Percentiles rank a stretch among this genome's conserved stretches.
phyloP scores from a whole-genome alignment of 2,888 invertebrate genomes.

The Sepiola atlantica region DNA sequence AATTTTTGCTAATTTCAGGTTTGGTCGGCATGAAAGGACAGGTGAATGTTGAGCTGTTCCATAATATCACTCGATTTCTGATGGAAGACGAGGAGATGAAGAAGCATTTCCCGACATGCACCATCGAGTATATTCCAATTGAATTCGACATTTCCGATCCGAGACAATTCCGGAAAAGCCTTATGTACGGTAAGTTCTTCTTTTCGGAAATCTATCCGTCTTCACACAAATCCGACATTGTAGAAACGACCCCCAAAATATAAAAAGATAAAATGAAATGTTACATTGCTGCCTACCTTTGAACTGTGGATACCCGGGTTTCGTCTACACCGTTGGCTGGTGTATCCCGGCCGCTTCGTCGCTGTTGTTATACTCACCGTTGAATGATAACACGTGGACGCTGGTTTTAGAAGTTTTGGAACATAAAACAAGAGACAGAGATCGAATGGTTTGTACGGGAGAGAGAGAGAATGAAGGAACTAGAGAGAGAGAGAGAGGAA shows the following conservation, averaged over 20 bases:
- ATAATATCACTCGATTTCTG: slow-evolving; percentile 57
- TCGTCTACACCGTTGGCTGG: too few species aligned
- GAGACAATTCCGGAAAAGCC: slow-evolving; percentile 59
- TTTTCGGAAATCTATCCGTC: not conserved
- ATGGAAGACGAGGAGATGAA: slow-evolving; percentile 50
- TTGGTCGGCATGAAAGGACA: slow-evolving; percentile 60
- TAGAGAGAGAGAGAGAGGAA: too few species aligned
- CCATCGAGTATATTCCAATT: slow-evolving; percentile 58
- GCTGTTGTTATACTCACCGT: too few species aligned
- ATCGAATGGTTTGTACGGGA: too few species aligned
- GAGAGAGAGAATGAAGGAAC: too few species aligned
- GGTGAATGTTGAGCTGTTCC: slow-evolving; percentile 57
- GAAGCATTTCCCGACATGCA: slow-evolving; percentile 52
- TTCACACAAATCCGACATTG: not conserved
- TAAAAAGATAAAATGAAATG: too few species aligned
- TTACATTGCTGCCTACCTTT: too few species aligned
- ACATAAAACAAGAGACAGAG: too few species aligned
- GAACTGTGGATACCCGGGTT: too few species aligned
- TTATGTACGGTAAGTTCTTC: slow-evolving; percentile 57
- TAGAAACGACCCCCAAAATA: not conserved
- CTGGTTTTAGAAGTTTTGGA: too few species aligned
- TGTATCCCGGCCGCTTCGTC: too few species aligned
- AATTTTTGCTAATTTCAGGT: slow-evolving; percentile 52
- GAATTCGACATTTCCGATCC: slow-evolving; percentile 62
- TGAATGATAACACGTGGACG: too few species aligned